Evolutionary conservation across 1,140 invertebrate species (phyloP), one percentile per base, ranked within the genome.

Genomic region (Platyscapa corneri): DNA sequence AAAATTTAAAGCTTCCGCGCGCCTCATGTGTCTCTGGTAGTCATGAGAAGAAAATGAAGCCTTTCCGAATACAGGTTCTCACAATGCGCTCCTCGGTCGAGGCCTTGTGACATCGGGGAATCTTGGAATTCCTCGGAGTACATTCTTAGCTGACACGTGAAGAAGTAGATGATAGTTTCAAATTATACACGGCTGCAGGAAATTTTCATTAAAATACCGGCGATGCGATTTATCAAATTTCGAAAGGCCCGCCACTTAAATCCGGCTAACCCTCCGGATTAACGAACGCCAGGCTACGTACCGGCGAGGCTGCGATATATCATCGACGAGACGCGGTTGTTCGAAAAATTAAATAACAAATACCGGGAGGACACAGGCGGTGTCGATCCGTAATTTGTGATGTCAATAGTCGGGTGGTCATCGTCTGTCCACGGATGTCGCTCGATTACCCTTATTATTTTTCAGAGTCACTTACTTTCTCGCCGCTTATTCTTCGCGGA

Each of bases 21-120:
- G 20, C 27, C 56, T 87, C 75, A 87, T 89, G 83, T 37, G 80
- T 18, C 87, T 84, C 83, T 87, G 88, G 85, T 88, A 76, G 75
- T 82, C 84, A 81, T 88, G 86, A 88, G 88, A 87, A 86, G 85
- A 86, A 82, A 79, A 85, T 85, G 53, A 42, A 89, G 81, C 87
- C 85, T 84, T 74, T 82, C 67, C 53, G 32, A 23, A 49, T 12
- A 8, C 27, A 60, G 84, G 85, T 87, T 89, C 87, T 85, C 88
- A 87, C 88, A 86, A 56, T 88, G 53, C 32, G 39, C n/a, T 27
- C 42, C 20, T 42, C 84, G 30, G 75, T 42, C 2, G 42, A 70
- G 65, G 79, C 65, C 49, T 70, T 79, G 86, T 83, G 86, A 64
- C 83, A 85, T 88, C 82, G 46, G 87, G 79, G 83, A 88, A 82